Percentiles rank a stretch among this genome's conserved stretches.
Evolutionary conservation across 1,140 invertebrate species (phyloP).

Genomic region (Musca vetustissima): DNA sequence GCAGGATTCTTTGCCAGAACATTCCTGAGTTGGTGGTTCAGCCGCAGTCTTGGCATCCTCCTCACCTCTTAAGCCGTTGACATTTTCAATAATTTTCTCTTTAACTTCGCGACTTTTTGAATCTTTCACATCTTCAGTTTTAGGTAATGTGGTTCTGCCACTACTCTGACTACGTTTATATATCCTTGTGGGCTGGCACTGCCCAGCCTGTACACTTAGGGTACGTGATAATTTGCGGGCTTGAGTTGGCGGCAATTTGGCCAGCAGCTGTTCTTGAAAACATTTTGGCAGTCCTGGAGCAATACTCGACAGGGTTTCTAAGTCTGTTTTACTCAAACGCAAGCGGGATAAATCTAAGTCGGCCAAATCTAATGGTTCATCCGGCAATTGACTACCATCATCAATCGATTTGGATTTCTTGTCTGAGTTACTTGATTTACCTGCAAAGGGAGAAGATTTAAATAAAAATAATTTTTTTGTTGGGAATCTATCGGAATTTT

Average conservation of each 20-base stretch:
- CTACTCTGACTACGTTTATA: constrained; percentile 54
- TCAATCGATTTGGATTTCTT: constrained; percentile 4
- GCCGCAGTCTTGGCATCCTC: constrained; percentile 4
- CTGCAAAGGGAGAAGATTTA: not conserved
- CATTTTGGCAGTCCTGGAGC: constrained; percentile 65
- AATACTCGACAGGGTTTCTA: constrained; percentile 65
- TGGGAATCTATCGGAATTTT: no score
- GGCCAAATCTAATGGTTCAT: constrained; percentile 63
- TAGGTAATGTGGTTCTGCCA: constrained; percentile 30
- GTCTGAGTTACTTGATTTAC: not conserved
- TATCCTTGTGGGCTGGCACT: constrained; percentile 31
- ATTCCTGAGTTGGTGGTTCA: not conserved
- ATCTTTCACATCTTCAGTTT: not conserved
- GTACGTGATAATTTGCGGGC: constrained; percentile 63
- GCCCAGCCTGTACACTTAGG: constrained; percentile 59
- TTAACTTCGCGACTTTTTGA: not conserved
- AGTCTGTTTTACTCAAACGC: constrained; percentile 66
- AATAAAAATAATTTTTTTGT: no score
- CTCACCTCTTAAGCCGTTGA: not conserved
- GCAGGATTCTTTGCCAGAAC: constrained; percentile 39
- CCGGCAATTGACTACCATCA: constrained; percentile 20
- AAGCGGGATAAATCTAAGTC: constrained; percentile 67
- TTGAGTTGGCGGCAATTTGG: constrained; percentile 65
- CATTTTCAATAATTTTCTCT: no score
- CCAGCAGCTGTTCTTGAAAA: constrained; percentile 65